Evolutionary conservation across 2,113 vertebrate genomes (phyloP).

Genomic region (Nyctibius bracteatus): DNA sequence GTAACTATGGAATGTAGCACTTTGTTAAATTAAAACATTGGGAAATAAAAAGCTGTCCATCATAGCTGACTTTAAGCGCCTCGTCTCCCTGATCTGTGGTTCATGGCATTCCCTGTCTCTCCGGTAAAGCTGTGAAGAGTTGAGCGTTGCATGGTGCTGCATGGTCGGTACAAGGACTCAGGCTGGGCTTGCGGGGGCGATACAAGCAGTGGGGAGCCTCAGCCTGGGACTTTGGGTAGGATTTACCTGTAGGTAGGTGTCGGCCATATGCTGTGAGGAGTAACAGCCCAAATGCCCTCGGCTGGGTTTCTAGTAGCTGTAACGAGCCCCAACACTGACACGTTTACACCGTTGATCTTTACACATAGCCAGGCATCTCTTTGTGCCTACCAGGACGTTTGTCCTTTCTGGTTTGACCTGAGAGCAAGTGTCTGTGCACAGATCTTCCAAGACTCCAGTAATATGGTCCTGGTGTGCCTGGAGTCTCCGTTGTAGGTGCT

Average conservation of each 20-base stretch:
- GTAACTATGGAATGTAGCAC: slow-evolving; percentile 47
- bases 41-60: slow-evolving; percentile 54
- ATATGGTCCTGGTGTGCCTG: not conserved
- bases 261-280: not conserved
- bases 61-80: not conserved
- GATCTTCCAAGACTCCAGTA: not conserved
- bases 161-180: not conserved
- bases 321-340: not conserved
- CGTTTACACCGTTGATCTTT: not conserved
- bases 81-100: not conserved
- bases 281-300: not conserved
- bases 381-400: not conserved
- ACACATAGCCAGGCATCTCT: not conserved
- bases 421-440: not conserved
- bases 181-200: not conserved
- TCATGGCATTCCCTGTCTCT: not conserved
- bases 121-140: not conserved
- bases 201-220: not conserved
- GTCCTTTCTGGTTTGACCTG: not conserved
- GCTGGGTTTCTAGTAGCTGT: not conserved
- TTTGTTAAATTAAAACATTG: slow-evolving; percentile 42
- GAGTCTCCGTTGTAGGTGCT: not conserved
- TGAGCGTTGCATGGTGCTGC: not conserved
- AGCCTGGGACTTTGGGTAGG: not conserved
- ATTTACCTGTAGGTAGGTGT: not conserved